phyloP scores from a whole-genome alignment of 23 tunicate genomes.

The Ciona savignyi region DNA sequence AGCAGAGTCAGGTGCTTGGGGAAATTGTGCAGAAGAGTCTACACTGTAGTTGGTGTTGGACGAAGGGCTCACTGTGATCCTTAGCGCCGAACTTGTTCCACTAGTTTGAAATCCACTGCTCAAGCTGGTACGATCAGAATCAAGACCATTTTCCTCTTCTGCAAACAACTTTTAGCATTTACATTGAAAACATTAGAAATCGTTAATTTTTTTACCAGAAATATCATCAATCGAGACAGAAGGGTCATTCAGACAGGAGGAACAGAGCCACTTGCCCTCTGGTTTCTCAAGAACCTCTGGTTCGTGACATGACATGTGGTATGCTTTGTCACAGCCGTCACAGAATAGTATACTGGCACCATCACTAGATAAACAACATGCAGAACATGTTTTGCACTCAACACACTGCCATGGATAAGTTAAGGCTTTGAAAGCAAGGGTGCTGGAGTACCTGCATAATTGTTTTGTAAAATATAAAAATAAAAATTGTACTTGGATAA shows the following conservation, averaged over 20 bases:
- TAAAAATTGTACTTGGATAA: no score
- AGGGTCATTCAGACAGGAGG: constrained; percentile 11
- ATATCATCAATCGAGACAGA: constrained; percentile 1
- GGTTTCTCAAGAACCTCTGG: constrained; percentile 31
- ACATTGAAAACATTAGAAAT: no score
- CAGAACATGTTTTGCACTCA: constrained; percentile 53
- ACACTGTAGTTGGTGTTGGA: not conserved
- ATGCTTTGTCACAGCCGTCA: constrained; percentile 66
- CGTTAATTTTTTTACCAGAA: not conserved
- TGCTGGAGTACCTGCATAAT: constrained; percentile 34
- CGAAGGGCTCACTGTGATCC: not conserved
- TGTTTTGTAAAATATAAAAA: no score
- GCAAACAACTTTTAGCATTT: no score
- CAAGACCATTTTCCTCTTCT: not conserved
- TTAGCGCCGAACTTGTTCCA: not conserved
- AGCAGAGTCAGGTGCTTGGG: not conserved
- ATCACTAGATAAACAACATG: constrained; percentile 30
- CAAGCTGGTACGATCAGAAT: not conserved
- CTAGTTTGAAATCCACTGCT: not conserved
- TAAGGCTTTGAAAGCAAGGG: constrained; percentile 30
- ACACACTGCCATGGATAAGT: constrained; percentile 64
- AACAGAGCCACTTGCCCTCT: constrained; percentile 54
- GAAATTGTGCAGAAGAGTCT: not conserved
- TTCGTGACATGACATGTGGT: constrained; percentile 48
- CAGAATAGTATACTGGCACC: constrained; percentile 45